Percentiles rank a stretch among this genome's conserved stretches.
phyloP scores from a whole-genome alignment of 2,797 vertebrate genomes.

The Labeo calbasu region DNA sequence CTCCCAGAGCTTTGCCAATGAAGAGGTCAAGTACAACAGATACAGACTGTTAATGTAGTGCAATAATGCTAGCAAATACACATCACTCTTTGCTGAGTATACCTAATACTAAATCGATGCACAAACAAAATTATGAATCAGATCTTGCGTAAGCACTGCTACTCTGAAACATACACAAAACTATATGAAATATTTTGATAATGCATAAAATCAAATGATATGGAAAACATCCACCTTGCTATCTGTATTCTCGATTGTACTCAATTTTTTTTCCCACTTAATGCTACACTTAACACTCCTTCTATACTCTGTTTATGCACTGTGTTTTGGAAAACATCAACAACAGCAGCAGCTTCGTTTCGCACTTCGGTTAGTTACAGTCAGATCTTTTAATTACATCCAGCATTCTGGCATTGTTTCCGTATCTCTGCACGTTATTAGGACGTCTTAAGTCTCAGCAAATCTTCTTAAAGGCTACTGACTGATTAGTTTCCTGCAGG shows the following conservation, averaged over 20 bases:
- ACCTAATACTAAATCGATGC: neutral
- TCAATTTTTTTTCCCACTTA: no score
- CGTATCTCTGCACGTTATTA: slow-evolving; percentile 37
- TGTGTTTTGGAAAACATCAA: neutral
- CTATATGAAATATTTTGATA: neutral
- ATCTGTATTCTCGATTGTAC: neutral
- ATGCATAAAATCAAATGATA: neutral
- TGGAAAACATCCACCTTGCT: neutral
- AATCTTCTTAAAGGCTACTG: slow-evolving; percentile 42
- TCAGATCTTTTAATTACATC: slow-evolving; percentile 32
- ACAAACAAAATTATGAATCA: neutral
- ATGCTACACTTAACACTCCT: neutral
- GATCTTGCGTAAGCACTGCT: neutral
- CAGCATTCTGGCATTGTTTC: slow-evolving; percentile 33
- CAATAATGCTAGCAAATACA: slow-evolving; percentile 19
- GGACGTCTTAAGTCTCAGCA: slow-evolving; percentile 33
- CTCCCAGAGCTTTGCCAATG: slow-evolving; percentile 12
- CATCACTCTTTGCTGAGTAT: neutral
- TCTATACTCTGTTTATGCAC: neutral
- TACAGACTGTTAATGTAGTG: neutral
- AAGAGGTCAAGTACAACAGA: slow-evolving; percentile 39
- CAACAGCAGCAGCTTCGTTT: neutral
- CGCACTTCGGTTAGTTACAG: slow-evolving; percentile 15
- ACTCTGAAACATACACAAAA: neutral
- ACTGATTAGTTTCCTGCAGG: slow-evolving; percentile 47